phyloP scores from a whole-genome alignment of 30 jellyfish, hydroid and myxozoan species.

The Aurelia aurita complex sp. Pacific region DNA sequence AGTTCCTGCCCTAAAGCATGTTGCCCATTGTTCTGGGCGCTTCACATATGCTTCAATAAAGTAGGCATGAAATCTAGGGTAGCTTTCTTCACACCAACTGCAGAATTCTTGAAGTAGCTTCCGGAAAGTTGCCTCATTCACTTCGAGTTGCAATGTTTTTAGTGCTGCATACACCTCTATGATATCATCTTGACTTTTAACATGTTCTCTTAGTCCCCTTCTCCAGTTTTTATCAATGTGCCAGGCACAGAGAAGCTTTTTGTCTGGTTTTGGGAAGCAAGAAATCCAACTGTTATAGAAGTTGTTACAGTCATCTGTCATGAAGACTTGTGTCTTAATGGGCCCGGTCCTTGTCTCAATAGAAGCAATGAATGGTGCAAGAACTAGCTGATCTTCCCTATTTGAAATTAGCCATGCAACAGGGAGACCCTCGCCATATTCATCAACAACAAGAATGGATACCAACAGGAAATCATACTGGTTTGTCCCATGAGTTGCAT shows the following conservation, averaged over 20 bases:
- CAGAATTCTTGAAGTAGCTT: conserved; percentile 32
- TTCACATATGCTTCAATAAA: not conserved
- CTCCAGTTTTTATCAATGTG: not conserved
- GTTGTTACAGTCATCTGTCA: not conserved
- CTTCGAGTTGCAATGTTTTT: conserved; percentile 9
- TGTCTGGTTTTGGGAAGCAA: too few species aligned
- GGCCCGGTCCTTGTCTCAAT: conserved; percentile 18
- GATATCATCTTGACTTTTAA: not conserved
- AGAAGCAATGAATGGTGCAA: conserved; percentile 25
- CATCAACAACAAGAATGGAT: not conserved
- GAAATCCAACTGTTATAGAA: too few species aligned
- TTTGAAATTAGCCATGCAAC: conserved; percentile 56
- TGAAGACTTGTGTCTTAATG: not conserved
- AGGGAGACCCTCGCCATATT: conserved; percentile 48
- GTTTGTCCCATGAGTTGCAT: conserved; percentile 28
- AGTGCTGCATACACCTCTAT: conserved; percentile 2
- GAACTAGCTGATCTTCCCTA: conserved; percentile 23
- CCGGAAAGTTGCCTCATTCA: conserved; percentile 4
- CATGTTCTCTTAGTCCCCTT: not conserved
- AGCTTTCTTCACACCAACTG: not conserved
- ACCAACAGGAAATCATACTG: conserved; percentile 28
- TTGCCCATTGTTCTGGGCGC: conserved; percentile 41
- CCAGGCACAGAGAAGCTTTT: too few species aligned
- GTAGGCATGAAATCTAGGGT: conserved; percentile 24
- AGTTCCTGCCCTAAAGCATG: conserved; percentile 9